Percentiles rank a stretch among this genome's conserved stretches.
Evolutionary conservation across 1,140 invertebrate genomes (phyloP).

Genomic region (Copidosoma floridanum): DNA sequence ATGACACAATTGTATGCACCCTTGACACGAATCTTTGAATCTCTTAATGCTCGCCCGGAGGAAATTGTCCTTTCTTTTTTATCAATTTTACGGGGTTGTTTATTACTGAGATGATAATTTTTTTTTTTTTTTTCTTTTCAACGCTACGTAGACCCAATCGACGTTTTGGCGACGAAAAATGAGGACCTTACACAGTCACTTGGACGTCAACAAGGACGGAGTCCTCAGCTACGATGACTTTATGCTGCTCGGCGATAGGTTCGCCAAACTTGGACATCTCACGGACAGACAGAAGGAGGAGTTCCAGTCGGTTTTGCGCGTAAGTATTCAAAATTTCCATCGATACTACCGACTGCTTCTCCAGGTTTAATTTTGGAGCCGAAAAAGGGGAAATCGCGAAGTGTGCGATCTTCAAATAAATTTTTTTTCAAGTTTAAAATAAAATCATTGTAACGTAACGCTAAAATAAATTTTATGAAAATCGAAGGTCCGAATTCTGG

Average conservation of each 20-base stretch:
- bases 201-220: conserved; percentile 84
- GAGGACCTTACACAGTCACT: conserved; percentile 75
- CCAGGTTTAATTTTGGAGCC: too few species aligned
- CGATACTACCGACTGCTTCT: too few species aligned
- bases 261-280: conserved; percentile 71
- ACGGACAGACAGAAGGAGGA: conserved; percentile 62
- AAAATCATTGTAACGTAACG: too few species aligned
- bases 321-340: conserved; percentile 50
- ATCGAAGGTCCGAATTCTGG: too few species aligned
- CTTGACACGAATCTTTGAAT: too few species aligned
- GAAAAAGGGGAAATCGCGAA: too few species aligned
- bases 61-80: not conserved
- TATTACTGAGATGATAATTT: not conserved
- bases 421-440: too few species aligned
- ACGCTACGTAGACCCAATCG: conserved; percentile 65
- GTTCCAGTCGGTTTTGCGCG: conserved; percentile 66
- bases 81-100: too few species aligned
- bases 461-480: too few species aligned
- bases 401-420: too few species aligned
- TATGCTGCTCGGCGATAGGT: conserved; percentile 68
- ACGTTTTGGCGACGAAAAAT: conserved; percentile 88
- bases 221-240: conserved; percentile 80
- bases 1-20: too few species aligned
- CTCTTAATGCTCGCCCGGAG: too few species aligned
- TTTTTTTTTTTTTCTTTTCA: conserved; percentile 27